Conservation (phyloP, 2,797 vertebrate species). For the Lagodon rhomboides region DNA sequence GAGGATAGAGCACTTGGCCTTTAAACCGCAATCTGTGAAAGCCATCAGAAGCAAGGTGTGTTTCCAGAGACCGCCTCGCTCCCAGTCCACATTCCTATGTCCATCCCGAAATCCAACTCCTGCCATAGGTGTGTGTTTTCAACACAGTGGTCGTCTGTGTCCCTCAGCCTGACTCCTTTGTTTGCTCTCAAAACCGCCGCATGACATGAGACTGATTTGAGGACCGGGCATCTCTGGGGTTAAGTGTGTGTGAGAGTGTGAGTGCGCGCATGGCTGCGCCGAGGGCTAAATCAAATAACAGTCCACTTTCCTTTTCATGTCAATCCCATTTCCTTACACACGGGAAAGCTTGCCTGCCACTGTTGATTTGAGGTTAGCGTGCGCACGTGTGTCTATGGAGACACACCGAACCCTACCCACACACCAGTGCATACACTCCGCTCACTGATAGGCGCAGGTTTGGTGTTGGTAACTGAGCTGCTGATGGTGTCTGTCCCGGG, state of each 20-base stretch:
- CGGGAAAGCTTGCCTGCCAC: slow-evolving; percentile 62
- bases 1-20: slow-evolving; percentile 60
- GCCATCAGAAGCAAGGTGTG: slow-evolving; percentile 77
- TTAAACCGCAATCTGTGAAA: slow-evolving; percentile 79
- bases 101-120: slow-evolving; percentile 57
- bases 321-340: slow-evolving; percentile 74
- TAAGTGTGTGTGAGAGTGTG: slow-evolving; percentile 57
- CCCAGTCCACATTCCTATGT: slow-evolving; percentile 60
- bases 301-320: slow-evolving; percentile 66
- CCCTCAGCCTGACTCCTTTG: slow-evolving; percentile 40
- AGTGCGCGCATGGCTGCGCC: slow-evolving; percentile 44
- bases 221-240: slow-evolving; percentile 62
- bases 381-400: slow-evolving; percentile 4
- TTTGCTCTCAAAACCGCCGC: slow-evolving; percentile 56
- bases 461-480: slow-evolving; percentile 59
- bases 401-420: slow-evolving; percentile 36
- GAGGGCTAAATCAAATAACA: slow-evolving; percentile 69
- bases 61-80: slow-evolving; percentile 61
- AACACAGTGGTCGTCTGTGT: slow-evolving; percentile 39
- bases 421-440: slow-evolving; percentile 1
- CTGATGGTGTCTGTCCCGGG: slow-evolving; percentile 53
- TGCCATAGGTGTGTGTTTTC: slow-evolving; percentile 41
- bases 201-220: slow-evolving; percentile 60
- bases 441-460: slow-evolving; percentile 43
- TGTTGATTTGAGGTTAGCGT: slow-evolving; percentile 65